Conservation (phyloP, 2,888 invertebrate genomes). For the Epistrophe eligans region DNA sequence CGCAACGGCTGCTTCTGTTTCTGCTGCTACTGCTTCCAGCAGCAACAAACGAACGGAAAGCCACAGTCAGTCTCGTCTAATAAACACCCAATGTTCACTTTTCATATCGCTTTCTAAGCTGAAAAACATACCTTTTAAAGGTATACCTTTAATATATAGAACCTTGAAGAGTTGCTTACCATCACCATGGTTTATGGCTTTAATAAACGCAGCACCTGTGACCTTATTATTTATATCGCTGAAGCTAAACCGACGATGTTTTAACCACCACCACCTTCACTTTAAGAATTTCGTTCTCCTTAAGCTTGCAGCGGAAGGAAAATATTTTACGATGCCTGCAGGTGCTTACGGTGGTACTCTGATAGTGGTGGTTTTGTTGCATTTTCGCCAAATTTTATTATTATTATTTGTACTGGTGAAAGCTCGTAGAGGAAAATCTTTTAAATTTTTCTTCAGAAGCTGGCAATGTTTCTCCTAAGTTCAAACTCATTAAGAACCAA, state of each 20-base stretch:
- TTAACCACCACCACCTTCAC: constrained; percentile 2
- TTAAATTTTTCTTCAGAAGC: background rate
- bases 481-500: constrained; percentile 66
- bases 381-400: constrained; percentile 46
- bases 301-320: constrained; percentile 26
- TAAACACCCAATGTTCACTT: constrained; percentile 75
- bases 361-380: constrained; percentile 21
- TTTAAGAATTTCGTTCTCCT: background rate
- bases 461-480: constrained; percentile 29
- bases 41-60: constrained; percentile 36
- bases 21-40: background rate
- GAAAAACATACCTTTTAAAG: constrained; percentile 7
- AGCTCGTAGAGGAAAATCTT: background rate
- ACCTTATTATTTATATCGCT: constrained; percentile 72
- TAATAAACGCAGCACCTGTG: constrained; percentile 76
- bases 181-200: constrained; percentile 73
- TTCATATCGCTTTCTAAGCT: constrained; percentile 49
- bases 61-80: constrained; percentile 65
- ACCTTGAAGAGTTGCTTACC: constrained; percentile 70
- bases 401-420: constrained; percentile 5
- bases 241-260: constrained; percentile 44
- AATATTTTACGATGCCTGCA: constrained; percentile 62
- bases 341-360: constrained; percentile 34
- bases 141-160: constrained; percentile 5
- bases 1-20: constrained; percentile 47